phyloP scores from a whole-genome alignment of 1,140 invertebrate genomes.

The Leucophenga varia region DNA sequence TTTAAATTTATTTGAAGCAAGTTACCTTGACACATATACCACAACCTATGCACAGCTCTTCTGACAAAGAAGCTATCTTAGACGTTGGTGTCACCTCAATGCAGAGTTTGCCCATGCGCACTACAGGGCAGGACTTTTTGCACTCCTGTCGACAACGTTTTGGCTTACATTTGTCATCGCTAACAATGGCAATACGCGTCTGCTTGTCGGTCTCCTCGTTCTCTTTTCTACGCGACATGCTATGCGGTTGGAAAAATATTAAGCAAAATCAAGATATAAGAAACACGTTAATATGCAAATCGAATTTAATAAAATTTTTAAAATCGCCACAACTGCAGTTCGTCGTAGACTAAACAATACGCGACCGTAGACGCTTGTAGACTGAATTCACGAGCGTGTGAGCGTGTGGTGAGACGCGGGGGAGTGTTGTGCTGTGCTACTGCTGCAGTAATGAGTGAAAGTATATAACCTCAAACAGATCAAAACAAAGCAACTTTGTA shows the following conservation, averaged over 20 bases:
- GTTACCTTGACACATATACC: slow-evolving; percentile 95
- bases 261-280: background rate
- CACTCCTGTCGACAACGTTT: slow-evolving; percentile 99
- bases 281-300: slow-evolving; percentile 7
- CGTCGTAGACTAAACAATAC: slow-evolving; percentile 41
- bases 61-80: slow-evolving; percentile 97
- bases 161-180: slow-evolving; percentile 97
- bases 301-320: slow-evolving; percentile 1
- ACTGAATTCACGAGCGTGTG: too few species aligned
- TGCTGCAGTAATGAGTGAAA: slow-evolving; percentile 33
- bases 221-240: slow-evolving; percentile 74
- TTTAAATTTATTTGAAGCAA: background rate
- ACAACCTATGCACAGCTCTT: slow-evolving; percentile 98
- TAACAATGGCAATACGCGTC: slow-evolving; percentile 98
- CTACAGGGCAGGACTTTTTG: slow-evolving; percentile 98
- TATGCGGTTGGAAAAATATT: slow-evolving; percentile 10
- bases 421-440: background rate
- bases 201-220: slow-evolving; percentile 86
- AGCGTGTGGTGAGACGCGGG: slow-evolving; percentile 29
- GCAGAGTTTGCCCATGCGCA: slow-evolving; percentile 98
- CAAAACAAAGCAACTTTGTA: slow-evolving; percentile 28
- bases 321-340: slow-evolving; percentile 4
- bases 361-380: too few species aligned
- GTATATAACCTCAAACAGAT: slow-evolving; percentile 41
- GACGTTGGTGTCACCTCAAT: slow-evolving; percentile 98